Conservation (phyloP, 2,797 vertebrate genomes). For the Thripadectes ignobilis region DNA sequence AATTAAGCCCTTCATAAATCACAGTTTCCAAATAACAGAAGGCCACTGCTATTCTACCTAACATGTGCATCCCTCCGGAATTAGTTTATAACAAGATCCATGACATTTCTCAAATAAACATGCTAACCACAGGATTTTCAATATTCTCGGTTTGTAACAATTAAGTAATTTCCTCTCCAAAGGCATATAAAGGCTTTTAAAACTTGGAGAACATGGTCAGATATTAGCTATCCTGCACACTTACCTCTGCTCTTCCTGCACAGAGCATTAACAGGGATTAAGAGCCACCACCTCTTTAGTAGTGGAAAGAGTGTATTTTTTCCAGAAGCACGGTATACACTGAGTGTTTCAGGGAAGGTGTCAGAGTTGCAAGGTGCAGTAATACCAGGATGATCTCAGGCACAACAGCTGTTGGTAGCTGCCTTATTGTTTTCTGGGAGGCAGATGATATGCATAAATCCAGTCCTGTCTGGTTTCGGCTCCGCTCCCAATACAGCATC, state of each 20-base stretch:
- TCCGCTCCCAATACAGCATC: neutral
- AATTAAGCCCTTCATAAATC: neutral
- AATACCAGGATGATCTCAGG: neutral
- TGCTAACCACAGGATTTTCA: neutral
- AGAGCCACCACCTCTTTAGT: neutral
- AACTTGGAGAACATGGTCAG: neutral
- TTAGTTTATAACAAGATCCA: neutral
- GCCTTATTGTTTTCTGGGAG: neutral
- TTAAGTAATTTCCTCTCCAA: neutral
- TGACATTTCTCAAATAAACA: neutral
- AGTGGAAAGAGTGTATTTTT: neutral
- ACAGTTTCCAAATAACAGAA: neutral
- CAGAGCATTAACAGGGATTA: neutral
- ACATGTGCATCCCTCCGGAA: neutral
- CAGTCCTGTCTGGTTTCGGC: neutral
- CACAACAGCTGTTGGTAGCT: constrained; percentile 10
- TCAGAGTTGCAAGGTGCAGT: neutral
- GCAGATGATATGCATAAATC: neutral
- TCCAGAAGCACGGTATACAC: neutral
- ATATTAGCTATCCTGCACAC: neutral
- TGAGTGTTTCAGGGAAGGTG: neutral
- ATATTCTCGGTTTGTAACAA: neutral
- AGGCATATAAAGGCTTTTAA: neutral
- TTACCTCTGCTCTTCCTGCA: neutral
- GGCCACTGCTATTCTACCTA: neutral